Percentiles rank a stretch among this genome's conserved stretches.
Evolutionary conservation across 2,888 invertebrate genomes (phyloP).

Genomic region (Caenorhabditis macrosperma): DNA sequence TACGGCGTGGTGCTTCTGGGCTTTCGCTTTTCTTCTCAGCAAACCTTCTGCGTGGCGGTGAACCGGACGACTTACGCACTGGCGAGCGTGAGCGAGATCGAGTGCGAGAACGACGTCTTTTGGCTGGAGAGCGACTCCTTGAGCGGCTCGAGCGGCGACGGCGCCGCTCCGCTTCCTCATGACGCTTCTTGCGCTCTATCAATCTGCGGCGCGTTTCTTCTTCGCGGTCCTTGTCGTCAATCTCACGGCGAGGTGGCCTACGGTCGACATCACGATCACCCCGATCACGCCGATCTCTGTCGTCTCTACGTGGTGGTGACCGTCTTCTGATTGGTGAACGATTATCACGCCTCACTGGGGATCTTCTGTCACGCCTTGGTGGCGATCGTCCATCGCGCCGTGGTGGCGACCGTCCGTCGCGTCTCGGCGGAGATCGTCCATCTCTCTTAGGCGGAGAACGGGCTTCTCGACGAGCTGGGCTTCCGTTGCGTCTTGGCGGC

Average conservation of each 20-base stretch:
- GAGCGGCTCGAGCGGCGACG: neutral
- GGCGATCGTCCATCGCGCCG: constrained; percentile 15
- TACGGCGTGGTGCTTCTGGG: constrained; percentile 7
- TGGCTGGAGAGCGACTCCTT: constrained; percentile 4
- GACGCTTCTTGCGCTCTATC: constrained; percentile 48
- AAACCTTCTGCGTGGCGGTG: constrained; percentile 27
- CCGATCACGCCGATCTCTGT: constrained; percentile 26
- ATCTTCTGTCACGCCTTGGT: constrained; percentile 24
- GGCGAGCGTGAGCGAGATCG: neutral
- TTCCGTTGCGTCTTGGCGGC: neutral
- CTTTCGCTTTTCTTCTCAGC: constrained; percentile 12
- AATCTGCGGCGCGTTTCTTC: constrained; percentile 57
- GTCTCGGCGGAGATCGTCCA: constrained; percentile 18
- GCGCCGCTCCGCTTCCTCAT: constrained; percentile 47
- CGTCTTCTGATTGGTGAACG: constrained; percentile 34
- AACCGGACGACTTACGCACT: neutral
- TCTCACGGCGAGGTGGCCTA: constrained; percentile 22
- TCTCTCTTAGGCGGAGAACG: constrained; percentile 6
- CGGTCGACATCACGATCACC: constrained; percentile 19
- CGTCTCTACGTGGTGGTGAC: constrained; percentile 9
- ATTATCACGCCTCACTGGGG: constrained; percentile 13
- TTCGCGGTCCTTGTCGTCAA: constrained; percentile 47
- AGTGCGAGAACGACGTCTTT: neutral
- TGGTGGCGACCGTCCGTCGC: constrained; percentile 2
- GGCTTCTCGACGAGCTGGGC: too few species aligned